Base-by-base conservation (phyloP, 2,888 invertebrate species). In the Osmoderma eremita region DNA sequence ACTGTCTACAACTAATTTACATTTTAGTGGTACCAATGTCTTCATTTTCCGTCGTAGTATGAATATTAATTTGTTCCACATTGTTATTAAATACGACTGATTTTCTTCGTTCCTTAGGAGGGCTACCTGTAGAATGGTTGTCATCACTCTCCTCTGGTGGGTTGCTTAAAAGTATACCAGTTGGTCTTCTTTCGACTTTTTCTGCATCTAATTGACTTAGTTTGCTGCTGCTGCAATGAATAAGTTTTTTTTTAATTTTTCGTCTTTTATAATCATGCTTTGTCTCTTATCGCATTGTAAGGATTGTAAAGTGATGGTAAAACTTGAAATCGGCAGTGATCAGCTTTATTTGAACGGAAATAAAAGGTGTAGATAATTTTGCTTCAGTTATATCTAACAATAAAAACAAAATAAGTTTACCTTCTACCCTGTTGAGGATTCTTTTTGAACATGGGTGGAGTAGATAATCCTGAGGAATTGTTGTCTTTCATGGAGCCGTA, bases 61-160 rank as follows among this genome's bases (percentile, higher is more conserved):
- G 83, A 68, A 83, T 74, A 22, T 74, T 68, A 58, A 68, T 77
- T 74, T 73, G 79, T 74, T 50, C 80, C 68, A 41, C 41, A 80
- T 81, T n/a, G 83, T 76, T 78, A 80, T 83, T 75, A 83, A 83
- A 77, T 82, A 82, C 38, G 82, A 77, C 73, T 80, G 81, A 67
- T 78, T 81, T 74, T 18, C 67, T 63, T 17, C 65, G 42, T 61
- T 66, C 65, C 41, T 41, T 50, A 24, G 65, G 61, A 3, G 49
- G 39, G 17, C 50, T 49, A 1, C 30, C 36, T 4, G 39, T 48
- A 30, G 63, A n/a, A n/a, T n/a, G 63, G 2, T 12, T 45, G 36
- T 20, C 39, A 15, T 61, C 48, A 17, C 10, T 42, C 24, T 48
- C 42, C 1, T 18, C 51, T 61, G 49, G 10, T 24, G 49, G 0